Evolutionary conservation across 2,113 vertebrate genomes (phyloP), one percentile per base, ranked within the genome.

Genomic region (Poeciliopsis prolifica): DNA sequence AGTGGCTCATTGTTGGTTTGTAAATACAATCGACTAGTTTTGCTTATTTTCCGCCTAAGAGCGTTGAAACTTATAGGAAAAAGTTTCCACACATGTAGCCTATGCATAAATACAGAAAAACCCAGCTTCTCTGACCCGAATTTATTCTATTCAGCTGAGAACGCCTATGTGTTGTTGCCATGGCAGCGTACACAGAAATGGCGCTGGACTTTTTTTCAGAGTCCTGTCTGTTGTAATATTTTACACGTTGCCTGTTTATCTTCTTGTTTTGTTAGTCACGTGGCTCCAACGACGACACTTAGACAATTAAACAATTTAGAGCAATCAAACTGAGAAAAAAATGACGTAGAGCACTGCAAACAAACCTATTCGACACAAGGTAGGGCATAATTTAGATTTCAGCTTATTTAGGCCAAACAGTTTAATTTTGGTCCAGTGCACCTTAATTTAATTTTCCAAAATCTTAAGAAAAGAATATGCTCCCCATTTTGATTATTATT

Each of bases 81-180:
- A n/a, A 1, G 2, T 4, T 30, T 58, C 12, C 22, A 12, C 58
- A 3, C 5, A 11, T n/a, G 7, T 31, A 28, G 28, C 28, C 28
- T 28, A 4, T 58, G 19, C 35, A 37, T 37, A 48, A 37, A 63
- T 61, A 1, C 51, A 74, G 3, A 37, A 12, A 54, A 15, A 3
- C 9, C 31, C 17, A 11, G 12, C 26, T 70, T 22, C 37, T 9
- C 26, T 22, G 10, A n/a, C 11, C 0, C 29, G 19, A 63, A 0
- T 24, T 35, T 24, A 62, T 14, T 14, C 69, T 24, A 2, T 24
- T 22, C 4, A 40, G 62, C 62, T 44, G 31, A 67, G 29, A 40
- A 68, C 30, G 61, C 72, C 1, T 24, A 24, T 9, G 62, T 74
- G 33, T 35, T 79, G 91, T 91, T 89, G 51, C 67, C 70, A 82